Conservation (phyloP, 2,888 invertebrate species). For the Dichetophora obliterata region DNA sequence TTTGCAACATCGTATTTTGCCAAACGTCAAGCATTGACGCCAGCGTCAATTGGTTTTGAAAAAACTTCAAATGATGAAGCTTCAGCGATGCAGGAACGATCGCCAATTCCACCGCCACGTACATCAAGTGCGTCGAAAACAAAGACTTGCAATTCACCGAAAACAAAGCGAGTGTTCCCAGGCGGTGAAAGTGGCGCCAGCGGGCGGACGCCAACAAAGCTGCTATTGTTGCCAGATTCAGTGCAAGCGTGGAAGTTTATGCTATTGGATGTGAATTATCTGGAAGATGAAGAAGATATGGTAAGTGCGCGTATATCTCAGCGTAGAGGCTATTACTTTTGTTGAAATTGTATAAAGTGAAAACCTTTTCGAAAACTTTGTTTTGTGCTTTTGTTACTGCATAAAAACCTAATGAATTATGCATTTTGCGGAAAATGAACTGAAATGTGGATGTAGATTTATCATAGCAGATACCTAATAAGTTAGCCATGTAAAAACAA, state of each 20-base stretch:
- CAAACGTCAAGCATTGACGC: conserved; percentile 35
- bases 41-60: conserved; percentile 44
- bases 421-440: not conserved
- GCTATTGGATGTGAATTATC: conserved; percentile 63
- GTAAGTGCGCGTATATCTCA: conserved; percentile 56
- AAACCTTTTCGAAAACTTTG: not conserved
- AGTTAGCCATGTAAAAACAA: no score
- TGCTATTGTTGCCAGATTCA: conserved; percentile 56
- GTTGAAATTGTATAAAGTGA: not conserved
- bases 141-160: not conserved
- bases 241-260: conserved; percentile 68
- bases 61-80: conserved; percentile 46
- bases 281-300: conserved; percentile 70
- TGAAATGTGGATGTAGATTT: no score
- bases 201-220: conserved; percentile 42
- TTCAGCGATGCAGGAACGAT: conserved; percentile 42
- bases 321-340: not conserved
- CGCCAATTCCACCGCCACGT: conserved; percentile 51
- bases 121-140: conserved; percentile 38
- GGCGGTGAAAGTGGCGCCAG: conserved; percentile 39
- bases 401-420: no score
- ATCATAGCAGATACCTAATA: no score
- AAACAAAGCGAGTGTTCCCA: conserved; percentile 1
- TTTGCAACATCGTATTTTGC: conserved; percentile 58
- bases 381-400: not conserved